These are phyloP conservation scores for Oncorhynchus masou DNA, from an alignment of 2,113 vertebrate genomes.

Conservation along the genomic window DNA sequence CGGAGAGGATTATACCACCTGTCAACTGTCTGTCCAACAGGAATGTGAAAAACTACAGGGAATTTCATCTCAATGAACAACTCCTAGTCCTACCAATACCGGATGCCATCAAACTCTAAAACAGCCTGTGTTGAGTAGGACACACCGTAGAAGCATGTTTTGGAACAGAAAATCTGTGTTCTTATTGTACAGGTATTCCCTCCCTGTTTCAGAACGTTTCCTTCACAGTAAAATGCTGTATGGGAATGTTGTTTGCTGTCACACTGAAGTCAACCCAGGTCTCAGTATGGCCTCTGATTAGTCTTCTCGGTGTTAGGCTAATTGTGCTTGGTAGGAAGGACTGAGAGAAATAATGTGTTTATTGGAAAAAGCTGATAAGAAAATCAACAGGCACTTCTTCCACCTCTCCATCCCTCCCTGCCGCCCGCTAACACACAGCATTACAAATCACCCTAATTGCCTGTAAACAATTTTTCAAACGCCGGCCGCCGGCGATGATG, in stretches of 20 bases:
- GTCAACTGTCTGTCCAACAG: too few species aligned
- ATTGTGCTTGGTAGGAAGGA: background rate
- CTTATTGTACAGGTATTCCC: too few species aligned
- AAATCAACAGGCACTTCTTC: constrained; percentile 13
- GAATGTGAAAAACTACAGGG: too few species aligned
- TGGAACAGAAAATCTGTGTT: too few species aligned
- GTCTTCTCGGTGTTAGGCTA: background rate
- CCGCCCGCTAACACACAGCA: constrained; percentile 1
- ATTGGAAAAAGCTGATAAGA: background rate
- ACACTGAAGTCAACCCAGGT: background rate
- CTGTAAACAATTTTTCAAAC: constrained; percentile 19
- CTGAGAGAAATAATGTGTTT: background rate
- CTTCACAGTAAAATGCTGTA: background rate
- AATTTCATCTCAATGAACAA: too few species aligned
- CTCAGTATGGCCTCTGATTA: background rate
- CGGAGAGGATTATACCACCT: too few species aligned
- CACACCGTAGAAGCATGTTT: too few species aligned
- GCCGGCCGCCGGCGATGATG: background rate
- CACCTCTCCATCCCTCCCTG: background rate
- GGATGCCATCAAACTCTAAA: too few species aligned
- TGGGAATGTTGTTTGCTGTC: background rate
- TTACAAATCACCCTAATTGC: constrained; percentile 22
- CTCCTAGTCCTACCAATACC: too few species aligned
- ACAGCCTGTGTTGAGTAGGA: too few species aligned
- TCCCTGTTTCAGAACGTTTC: too few species aligned